A percentile compares a stretch with the other conserved stretches of the same genome.
Conservation (phyloP, 2,888 invertebrate genomes). For the Tetrapedia diversipes region DNA sequence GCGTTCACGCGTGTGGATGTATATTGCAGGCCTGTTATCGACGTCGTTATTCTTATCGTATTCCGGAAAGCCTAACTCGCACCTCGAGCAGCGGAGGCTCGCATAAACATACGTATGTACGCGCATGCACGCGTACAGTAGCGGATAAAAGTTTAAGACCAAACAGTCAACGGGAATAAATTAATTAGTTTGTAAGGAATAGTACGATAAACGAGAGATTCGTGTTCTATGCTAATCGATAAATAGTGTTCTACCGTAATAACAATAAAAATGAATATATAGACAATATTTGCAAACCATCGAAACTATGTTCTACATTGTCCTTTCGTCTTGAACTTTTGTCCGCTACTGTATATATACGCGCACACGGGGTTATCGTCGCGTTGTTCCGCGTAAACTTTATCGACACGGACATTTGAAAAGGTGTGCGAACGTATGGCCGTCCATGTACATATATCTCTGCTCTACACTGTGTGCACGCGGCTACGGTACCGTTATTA, state of each 20-base stretch:
- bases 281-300: too few species aligned
- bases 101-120: conserved; percentile 40
- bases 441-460: not conserved
- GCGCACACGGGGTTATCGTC: too few species aligned
- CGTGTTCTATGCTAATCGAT: too few species aligned
- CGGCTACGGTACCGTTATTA: conserved; percentile 63
- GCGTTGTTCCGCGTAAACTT: conserved; percentile 47
- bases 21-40: conserved; percentile 47
- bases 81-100: conserved; percentile 33
- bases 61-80: conserved; percentile 49
- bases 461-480: conserved; percentile 3
- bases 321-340: too few species aligned
- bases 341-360: too few species aligned
- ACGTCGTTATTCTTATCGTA: conserved; percentile 67
- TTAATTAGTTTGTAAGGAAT: too few species aligned
- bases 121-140: conserved; percentile 13
- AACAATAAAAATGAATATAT: too few species aligned
- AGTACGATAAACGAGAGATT: too few species aligned
- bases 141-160: too few species aligned
- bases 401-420: conserved; percentile 42
- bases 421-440: conserved; percentile 1
- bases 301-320: too few species aligned
- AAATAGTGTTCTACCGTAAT: too few species aligned
- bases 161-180: too few species aligned
- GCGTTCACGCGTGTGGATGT: not conserved